These are phyloP conservation scores for Macrobrachium rosenbergii DNA, from an alignment of 1,140 invertebrate species.

Conservation along the genomic window DNA sequence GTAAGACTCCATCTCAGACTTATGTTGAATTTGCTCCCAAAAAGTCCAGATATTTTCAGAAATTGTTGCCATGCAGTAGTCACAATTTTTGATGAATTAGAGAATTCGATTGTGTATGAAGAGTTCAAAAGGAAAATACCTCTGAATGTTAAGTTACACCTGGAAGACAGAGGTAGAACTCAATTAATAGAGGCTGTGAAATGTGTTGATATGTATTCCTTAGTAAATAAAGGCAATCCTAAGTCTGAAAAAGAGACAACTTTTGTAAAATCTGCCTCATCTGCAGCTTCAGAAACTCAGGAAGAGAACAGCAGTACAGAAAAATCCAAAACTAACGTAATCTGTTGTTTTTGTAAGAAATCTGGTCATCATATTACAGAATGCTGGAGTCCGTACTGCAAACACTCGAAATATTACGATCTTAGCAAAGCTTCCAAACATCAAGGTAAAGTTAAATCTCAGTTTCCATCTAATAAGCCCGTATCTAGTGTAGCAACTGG, in stretches of 20 bases:
- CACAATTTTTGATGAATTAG: neutral
- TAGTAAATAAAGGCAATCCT: neutral
- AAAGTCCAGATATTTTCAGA: too few species aligned
- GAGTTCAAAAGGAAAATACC: conserved; percentile 20
- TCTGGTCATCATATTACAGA: conserved; percentile 5
- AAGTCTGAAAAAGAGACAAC: neutral
- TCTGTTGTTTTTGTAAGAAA: conserved; percentile 21
- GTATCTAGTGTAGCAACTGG: neutral
- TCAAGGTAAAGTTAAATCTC: neutral
- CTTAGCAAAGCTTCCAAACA: neutral
- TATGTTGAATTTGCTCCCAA: too few species aligned
- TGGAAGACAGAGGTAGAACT: conserved; percentile 7
- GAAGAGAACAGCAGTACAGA: neutral
- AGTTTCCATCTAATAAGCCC: neutral
- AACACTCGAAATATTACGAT: neutral
- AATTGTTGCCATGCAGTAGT: too few species aligned
- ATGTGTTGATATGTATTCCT: conserved; percentile 16
- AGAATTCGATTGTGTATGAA: neutral
- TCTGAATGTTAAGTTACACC: conserved; percentile 3
- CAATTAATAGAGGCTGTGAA: neutral
- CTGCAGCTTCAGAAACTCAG: too few species aligned
- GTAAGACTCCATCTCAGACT: too few species aligned
- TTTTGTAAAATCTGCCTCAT: neutral
- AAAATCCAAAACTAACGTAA: neutral
- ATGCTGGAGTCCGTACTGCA: conserved; percentile 8